These are phyloP conservation scores for Mesochorus sp. DNA, from an alignment of 2,888 invertebrate genomes.

Conservation along the genomic window DNA sequence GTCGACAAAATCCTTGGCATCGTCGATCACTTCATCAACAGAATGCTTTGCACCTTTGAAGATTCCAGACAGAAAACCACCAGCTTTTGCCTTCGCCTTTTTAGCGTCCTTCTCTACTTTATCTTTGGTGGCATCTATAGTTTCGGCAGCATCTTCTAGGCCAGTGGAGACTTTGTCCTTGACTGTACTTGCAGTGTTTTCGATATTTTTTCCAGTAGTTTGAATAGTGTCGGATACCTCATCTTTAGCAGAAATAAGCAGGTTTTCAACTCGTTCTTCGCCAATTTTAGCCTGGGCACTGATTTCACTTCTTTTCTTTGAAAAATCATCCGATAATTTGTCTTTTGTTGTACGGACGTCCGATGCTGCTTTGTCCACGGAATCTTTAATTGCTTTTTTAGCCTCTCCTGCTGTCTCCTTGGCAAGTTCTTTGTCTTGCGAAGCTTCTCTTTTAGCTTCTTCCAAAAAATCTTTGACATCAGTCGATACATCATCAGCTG, in stretches of 20 bases:
- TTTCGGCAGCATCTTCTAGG: constrained; percentile 44
- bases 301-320: constrained; percentile 19
- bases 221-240: constrained; percentile 82
- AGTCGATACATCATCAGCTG: constrained; percentile 57
- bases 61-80: constrained; percentile 68
- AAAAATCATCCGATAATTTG: constrained; percentile 38
- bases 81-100: constrained; percentile 67
- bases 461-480: constrained; percentile 65
- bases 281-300: constrained; percentile 47
- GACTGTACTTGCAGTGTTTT: constrained; percentile 78
- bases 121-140: constrained; percentile 53
- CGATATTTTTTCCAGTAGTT: constrained; percentile 80
- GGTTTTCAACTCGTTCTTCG: constrained; percentile 37
- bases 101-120: constrained; percentile 64
- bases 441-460: constrained; percentile 60
- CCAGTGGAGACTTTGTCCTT: constrained; percentile 59
- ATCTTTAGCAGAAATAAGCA: constrained; percentile 47
- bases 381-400: constrained; percentile 50
- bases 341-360: neutral
- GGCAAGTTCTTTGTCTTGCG: constrained; percentile 61
- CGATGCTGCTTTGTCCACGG: neutral
- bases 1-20: constrained; percentile 82
- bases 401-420: constrained; percentile 42
- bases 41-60: constrained; percentile 66
- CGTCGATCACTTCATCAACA: constrained; percentile 66